Evolutionary conservation across 2,113 vertebrate genomes (phyloP).

Genomic region (Shinisaurus crocodilurus): DNA sequence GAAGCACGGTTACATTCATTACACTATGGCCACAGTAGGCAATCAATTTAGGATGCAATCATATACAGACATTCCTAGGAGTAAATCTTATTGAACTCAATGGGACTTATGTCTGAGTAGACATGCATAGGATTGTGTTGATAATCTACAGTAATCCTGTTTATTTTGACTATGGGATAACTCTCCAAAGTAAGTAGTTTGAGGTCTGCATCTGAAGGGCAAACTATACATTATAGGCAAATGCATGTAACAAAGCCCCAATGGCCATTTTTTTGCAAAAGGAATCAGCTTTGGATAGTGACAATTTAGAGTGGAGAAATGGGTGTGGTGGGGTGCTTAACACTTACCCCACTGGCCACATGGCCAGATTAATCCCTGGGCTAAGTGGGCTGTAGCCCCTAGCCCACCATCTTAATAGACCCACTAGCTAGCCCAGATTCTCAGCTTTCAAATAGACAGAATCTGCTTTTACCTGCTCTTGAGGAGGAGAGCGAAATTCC

Average conservation of each 20-base stretch:
- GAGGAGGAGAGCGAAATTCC: constrained; percentile 96
- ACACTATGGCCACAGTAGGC: not conserved
- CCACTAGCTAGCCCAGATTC: too few species aligned
- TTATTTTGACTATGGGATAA: not conserved
- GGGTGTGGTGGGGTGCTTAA: not conserved
- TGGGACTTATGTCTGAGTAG: too few species aligned
- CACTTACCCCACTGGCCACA: not conserved
- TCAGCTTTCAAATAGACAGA: not conserved
- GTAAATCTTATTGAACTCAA: too few species aligned
- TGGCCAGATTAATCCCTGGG: too few species aligned
- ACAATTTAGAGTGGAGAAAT: not conserved
- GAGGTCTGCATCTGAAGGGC: not conserved
- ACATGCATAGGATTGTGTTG: too few species aligned
- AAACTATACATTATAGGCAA: not conserved
- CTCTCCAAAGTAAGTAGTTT: not conserved
- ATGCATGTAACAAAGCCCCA: not conserved
- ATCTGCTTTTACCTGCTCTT: constrained; percentile 88
- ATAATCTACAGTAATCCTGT: not conserved
- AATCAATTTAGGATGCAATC: not conserved
- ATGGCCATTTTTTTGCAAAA: not conserved
- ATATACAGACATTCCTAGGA: too few species aligned
- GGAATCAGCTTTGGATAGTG: too few species aligned
- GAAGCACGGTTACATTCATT: not conserved
- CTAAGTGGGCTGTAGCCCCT: too few species aligned
- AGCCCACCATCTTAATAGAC: too few species aligned